Evolutionary conservation across 2,113 vertebrate species (phyloP).

Genomic region (Capreolus pygargus): DNA sequence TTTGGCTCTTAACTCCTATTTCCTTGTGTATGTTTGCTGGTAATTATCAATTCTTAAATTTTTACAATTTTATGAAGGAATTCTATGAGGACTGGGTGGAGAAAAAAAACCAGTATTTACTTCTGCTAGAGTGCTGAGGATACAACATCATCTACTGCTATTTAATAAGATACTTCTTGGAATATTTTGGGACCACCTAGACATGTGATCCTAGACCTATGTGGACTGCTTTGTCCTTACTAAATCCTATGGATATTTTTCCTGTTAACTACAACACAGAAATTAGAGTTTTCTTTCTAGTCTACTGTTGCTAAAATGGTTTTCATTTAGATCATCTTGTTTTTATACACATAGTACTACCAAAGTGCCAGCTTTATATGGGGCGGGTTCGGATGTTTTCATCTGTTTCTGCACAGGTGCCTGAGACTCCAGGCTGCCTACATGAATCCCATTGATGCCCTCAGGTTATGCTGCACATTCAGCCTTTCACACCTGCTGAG

Average conservation of each 20-base stretch:
- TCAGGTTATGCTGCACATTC: neutral
- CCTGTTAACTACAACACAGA: neutral
- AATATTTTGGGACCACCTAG: neutral
- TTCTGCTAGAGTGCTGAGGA: neutral
- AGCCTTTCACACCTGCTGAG: neutral
- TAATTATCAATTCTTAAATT: neutral
- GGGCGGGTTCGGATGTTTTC: neutral
- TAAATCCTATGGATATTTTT: neutral
- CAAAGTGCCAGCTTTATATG: neutral
- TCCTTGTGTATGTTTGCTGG: neutral
- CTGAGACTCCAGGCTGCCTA: too few species aligned
- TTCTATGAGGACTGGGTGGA: neutral
- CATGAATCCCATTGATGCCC: fast-evolving
- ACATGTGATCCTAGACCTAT: neutral
- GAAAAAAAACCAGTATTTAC: neutral
- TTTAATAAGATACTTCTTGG: neutral
- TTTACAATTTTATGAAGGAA: neutral
- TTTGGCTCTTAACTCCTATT: neutral
- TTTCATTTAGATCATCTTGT: neutral
- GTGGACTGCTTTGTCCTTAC: neutral
- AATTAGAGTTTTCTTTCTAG: neutral
- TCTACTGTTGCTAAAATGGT: neutral
- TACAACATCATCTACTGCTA: neutral
- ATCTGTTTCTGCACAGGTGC: neutral
- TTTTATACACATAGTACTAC: neutral